Conservation (phyloP, 2,113 vertebrate genomes). For the Mobula hypostoma region DNA sequence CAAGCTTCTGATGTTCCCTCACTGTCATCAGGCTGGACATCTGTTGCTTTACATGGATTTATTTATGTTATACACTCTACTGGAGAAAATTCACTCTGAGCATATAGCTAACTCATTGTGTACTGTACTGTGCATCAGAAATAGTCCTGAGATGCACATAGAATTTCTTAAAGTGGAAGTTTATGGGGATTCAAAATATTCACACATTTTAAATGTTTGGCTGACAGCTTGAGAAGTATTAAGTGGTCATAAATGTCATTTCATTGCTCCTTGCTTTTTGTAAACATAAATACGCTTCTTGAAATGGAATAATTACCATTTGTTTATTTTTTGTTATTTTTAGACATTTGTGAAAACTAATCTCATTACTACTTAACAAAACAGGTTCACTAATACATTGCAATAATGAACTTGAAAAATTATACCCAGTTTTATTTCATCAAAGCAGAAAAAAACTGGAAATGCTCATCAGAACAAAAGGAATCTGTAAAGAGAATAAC, state of each 20-base stretch:
- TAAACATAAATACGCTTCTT: background rate
- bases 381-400: background rate
- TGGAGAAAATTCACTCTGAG: too few relatives aligned
- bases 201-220: background rate
- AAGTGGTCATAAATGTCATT: background rate
- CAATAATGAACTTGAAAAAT: background rate
- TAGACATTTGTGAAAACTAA: background rate
- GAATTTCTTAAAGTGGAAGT: background rate
- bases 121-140: background rate
- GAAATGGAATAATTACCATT: background rate
- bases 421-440: background rate
- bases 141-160: background rate
- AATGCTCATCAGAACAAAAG: too few relatives aligned
- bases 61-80: too few relatives aligned
- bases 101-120: too few relatives aligned
- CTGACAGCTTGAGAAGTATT: background rate
- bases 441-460: too few relatives aligned
- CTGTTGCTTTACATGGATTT: too few relatives aligned
- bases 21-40: too few relatives aligned
- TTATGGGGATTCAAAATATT: background rate
- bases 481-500: too few relatives aligned
- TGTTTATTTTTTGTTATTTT: background rate
- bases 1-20: too few relatives aligned
- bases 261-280: background rate
- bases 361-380: background rate